A percentile compares a stretch with the other conserved stretches of the same genome.
Conservation (phyloP, 2,797 vertebrate species). For the Aulostomus chinensis region DNA sequence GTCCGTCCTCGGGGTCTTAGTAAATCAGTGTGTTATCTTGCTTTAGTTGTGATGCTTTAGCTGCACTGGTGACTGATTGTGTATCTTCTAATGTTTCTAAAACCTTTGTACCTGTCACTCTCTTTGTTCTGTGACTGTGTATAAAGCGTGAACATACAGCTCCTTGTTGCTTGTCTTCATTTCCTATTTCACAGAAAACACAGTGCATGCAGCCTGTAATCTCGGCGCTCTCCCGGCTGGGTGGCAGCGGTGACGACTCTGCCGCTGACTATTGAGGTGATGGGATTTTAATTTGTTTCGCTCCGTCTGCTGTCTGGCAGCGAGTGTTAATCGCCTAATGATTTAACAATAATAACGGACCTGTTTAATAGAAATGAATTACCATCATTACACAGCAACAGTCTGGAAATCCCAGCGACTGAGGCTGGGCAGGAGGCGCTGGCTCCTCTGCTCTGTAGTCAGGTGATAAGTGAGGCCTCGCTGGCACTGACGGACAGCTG, state of each 20-base stretch:
- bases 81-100: too few relatives aligned
- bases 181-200: too few relatives aligned
- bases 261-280: conserved; percentile 26
- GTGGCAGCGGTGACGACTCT: too few relatives aligned
- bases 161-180: background rate
- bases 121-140: too few relatives aligned
- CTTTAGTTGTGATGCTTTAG: too few relatives aligned
- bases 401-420: conserved; percentile 69
- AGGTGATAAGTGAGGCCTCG: conserved; percentile 49
- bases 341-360: conserved; percentile 70
- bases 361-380: conserved; percentile 75
- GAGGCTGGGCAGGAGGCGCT: too few relatives aligned
- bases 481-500: conserved; percentile 27
- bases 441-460: conserved; percentile 20
- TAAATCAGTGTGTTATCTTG: too few relatives aligned
- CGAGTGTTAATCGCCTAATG: conserved; percentile 61
- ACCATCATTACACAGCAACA: conserved; percentile 58
- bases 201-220: background rate
- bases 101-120: too few relatives aligned
- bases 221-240: conserved; percentile 2
- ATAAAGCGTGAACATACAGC: too few relatives aligned
- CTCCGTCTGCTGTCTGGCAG: conserved; percentile 46
- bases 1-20: too few relatives aligned
- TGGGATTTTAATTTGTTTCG: conserved; percentile 61
- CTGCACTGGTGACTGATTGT: too few relatives aligned